These are phyloP conservation scores for Apogon talboti DNA, from an alignment of 2,797 vertebrate genomes.

Conservation along the genomic window DNA sequence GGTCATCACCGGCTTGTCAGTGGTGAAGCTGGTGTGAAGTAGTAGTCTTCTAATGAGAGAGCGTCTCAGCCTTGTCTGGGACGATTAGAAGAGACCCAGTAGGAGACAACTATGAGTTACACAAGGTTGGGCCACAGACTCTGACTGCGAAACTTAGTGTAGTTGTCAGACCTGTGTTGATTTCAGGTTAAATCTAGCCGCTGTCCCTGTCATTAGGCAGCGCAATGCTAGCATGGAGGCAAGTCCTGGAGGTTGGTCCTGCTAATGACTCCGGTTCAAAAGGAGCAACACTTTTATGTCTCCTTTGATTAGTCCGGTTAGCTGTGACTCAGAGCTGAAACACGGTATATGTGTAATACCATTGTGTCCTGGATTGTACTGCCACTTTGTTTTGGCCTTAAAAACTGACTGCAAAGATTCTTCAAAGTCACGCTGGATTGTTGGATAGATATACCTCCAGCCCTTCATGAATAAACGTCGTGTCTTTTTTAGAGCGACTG, in stretches of 20 bases:
- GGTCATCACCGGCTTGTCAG: not conserved
- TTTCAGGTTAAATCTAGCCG: slow-evolving; percentile 26
- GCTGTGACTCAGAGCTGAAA: slow-evolving; percentile 59
- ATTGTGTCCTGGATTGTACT: slow-evolving; percentile 57
- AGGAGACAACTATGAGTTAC: slow-evolving; percentile 3
- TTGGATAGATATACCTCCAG: slow-evolving; percentile 7
- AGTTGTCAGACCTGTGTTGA: slow-evolving; percentile 32
- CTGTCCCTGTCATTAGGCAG: slow-evolving; percentile 51
- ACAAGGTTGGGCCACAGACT: slow-evolving; percentile 4
- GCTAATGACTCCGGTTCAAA: slow-evolving; percentile 76
- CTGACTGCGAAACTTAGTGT: slow-evolving; percentile 27
- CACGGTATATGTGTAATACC: slow-evolving; percentile 28
- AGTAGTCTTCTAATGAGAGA: slow-evolving; percentile 6
- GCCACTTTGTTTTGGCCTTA: slow-evolving; percentile 32
- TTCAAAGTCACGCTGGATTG: slow-evolving; percentile 60
- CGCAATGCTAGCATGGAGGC: slow-evolving; percentile 39
- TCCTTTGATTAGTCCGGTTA: slow-evolving; percentile 72
- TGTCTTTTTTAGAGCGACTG: slow-evolving; percentile 29
- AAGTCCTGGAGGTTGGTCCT: slow-evolving; percentile 56
- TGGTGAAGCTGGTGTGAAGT: not conserved
- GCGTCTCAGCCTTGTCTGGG: not conserved
- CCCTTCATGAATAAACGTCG: slow-evolving; percentile 32
- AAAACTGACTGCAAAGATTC: slow-evolving; percentile 53
- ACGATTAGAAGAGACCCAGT: slow-evolving; percentile 6
- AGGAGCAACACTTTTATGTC: slow-evolving; percentile 71